These are phyloP conservation scores for Pristionchus exspectatus DNA, from an alignment of 2,888 invertebrate genomes.

Conservation along the genomic window DNA sequence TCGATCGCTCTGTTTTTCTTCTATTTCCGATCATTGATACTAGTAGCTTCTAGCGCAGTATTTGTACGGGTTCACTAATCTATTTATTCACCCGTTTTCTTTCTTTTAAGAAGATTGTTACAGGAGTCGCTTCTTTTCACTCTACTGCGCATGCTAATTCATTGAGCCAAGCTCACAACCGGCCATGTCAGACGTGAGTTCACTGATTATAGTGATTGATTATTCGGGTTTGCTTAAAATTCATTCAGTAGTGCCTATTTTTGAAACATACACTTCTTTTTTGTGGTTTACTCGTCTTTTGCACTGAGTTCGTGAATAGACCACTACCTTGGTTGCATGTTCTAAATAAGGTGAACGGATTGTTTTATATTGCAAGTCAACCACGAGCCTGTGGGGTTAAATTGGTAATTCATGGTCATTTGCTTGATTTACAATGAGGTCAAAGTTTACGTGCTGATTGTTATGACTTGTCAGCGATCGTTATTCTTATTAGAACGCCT, in stretches of 20 bases:
- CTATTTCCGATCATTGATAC: neutral
- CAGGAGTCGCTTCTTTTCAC: neutral
- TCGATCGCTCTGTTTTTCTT: neutral
- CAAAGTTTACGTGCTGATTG: neutral
- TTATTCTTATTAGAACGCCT: neutral
- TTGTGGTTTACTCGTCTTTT: too few relatives aligned
- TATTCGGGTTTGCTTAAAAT: too few relatives aligned
- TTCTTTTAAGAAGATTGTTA: neutral
- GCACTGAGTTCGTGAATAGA: too few relatives aligned
- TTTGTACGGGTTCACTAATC: neutral
- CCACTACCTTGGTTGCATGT: too few relatives aligned
- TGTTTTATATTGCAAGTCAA: too few relatives aligned
- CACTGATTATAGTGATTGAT: neutral
- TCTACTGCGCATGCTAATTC: neutral
- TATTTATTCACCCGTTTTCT: neutral
- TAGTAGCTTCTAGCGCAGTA: neutral
- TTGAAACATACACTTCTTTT: too few relatives aligned
- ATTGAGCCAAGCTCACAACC: constrained; percentile 4
- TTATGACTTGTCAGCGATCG: too few relatives aligned
- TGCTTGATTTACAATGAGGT: too few relatives aligned
- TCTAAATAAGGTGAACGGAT: too few relatives aligned
- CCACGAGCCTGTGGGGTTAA: too few relatives aligned
- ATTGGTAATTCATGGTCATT: too few relatives aligned
- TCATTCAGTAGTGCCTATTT: too few relatives aligned
- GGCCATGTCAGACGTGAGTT: constrained; percentile 22